Conservation (phyloP, 2,888 invertebrate genomes). For the Limnephilus auricula region DNA sequence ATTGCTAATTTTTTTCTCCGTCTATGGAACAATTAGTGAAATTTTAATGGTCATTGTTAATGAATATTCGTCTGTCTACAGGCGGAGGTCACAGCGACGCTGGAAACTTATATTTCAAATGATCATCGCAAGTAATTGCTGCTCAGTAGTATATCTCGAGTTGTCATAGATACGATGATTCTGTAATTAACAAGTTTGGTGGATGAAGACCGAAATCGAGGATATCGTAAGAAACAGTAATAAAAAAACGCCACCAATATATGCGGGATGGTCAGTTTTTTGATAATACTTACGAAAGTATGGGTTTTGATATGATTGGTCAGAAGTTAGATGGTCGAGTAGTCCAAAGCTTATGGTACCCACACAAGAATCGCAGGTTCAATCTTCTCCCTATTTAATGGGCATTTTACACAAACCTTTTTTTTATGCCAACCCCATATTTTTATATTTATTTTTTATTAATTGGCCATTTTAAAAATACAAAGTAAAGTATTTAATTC, state of each 20-base stretch:
- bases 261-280: too few species aligned
- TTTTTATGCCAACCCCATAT: too few species aligned
- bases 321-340: too few species aligned
- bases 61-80: constrained; percentile 19
- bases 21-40: not conserved
- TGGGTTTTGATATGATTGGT: too few species aligned
- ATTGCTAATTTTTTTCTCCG: not conserved
- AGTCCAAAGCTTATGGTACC: too few species aligned
- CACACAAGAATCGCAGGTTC: too few species aligned
- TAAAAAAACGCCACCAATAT: not conserved
- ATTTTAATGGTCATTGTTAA: not conserved
- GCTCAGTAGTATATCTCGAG: not conserved
- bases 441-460: too few species aligned
- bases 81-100: not conserved
- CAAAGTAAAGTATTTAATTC: too few species aligned
- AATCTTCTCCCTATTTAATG: too few species aligned
- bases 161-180: not conserved
- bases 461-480: too few species aligned
- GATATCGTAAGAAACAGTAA: not conserved
- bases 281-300: too few species aligned
- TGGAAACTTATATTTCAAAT: constrained; percentile 9
- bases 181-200: not conserved
- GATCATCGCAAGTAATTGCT: constrained; percentile 5
- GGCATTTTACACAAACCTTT: too few species aligned
- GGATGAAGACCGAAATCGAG: not conserved